Percentiles rank a stretch among this genome's conserved stretches.
Evolutionary conservation across 2,113 vertebrate genomes (phyloP).

Genomic region (Tychaedon coryphoeus): DNA sequence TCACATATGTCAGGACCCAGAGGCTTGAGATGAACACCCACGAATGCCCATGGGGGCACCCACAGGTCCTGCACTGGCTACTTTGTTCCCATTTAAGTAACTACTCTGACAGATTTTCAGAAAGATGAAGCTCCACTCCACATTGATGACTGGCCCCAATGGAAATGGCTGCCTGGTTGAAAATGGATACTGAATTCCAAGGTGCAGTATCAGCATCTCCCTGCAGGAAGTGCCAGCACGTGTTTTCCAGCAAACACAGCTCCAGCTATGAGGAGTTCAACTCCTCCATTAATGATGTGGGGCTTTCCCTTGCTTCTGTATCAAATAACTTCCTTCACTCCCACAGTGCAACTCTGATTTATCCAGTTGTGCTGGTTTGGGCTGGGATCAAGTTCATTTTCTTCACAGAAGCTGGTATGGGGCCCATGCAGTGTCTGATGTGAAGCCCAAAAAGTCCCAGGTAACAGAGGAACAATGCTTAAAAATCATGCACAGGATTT

Average conservation of each 20-base stretch:
- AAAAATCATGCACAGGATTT: neutral
- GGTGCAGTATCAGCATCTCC: neutral
- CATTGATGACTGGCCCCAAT: neutral
- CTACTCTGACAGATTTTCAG: neutral
- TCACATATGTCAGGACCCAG: neutral
- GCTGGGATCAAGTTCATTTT: neutral
- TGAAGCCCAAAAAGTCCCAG: neutral
- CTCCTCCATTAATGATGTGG: neutral
- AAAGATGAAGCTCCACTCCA: neutral
- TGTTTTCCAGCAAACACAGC: neutral
- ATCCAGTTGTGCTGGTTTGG: neutral
- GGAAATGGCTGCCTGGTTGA: neutral
- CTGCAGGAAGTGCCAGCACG: neutral
- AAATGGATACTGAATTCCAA: neutral
- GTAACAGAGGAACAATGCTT: neutral
- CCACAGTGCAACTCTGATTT: neutral
- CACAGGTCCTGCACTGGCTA: neutral
- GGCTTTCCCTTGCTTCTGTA: neutral
- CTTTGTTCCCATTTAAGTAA: neutral
- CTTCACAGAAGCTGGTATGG: neutral
- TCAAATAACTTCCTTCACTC: neutral
- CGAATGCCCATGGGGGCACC: neutral
- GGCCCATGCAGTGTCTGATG: neutral
- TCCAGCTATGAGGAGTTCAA: neutral
- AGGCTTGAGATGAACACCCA: neutral